Conservation (phyloP, 2,888 invertebrate genomes). For the Odontocerum albicorne region DNA sequence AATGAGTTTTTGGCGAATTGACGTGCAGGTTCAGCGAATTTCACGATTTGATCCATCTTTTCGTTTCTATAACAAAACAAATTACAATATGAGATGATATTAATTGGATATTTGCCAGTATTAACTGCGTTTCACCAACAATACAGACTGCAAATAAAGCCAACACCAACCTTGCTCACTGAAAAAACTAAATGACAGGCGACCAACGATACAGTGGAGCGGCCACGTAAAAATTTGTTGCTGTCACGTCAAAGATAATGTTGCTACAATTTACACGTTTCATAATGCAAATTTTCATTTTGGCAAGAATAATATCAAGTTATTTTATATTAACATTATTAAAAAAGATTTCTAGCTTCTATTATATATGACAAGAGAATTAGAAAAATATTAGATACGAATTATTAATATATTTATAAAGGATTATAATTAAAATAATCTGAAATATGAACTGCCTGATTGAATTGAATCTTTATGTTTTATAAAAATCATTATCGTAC, state of each 20-base stretch:
- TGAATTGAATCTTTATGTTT: too few relatives aligned
- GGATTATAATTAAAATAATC: too few relatives aligned
- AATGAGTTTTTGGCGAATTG: conserved; percentile 98
- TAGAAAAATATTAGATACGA: too few relatives aligned
- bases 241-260: conserved; percentile 34
- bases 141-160: neutral
- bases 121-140: neutral
- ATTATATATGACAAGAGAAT: too few relatives aligned
- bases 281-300: too few relatives aligned
- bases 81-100: neutral
- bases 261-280: too few relatives aligned
- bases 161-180: neutral
- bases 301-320: too few relatives aligned
- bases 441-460: too few relatives aligned
- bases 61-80: conserved; percentile 4
- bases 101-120: neutral
- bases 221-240: conserved; percentile 30
- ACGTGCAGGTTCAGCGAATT: conserved; percentile 92
- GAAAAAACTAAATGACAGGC: neutral
- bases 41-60: conserved; percentile 95
- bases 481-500: too few relatives aligned
- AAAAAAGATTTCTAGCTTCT: too few relatives aligned
- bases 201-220: neutral
- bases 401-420: too few relatives aligned
- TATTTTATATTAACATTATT: too few relatives aligned